A percentile compares a stretch with the other conserved stretches of the same genome.
Conservation (phyloP, 1,140 invertebrate genomes). For the Probaryconus sp. region DNA sequence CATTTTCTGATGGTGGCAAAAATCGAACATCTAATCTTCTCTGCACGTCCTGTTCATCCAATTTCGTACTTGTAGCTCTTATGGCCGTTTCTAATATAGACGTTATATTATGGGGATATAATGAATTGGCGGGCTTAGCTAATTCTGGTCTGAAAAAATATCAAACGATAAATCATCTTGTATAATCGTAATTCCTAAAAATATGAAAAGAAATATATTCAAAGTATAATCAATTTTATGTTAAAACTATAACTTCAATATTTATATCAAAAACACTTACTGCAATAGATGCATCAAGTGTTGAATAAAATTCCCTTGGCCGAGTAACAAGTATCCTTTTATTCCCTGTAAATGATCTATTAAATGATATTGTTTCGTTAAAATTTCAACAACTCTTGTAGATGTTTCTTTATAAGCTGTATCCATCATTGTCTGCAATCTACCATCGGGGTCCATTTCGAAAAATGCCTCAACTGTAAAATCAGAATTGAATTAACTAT, state of each 20-base stretch:
- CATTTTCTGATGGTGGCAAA: slow-evolving; percentile 86
- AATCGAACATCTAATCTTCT: slow-evolving; percentile 91
- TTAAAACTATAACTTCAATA: no score
- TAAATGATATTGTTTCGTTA: slow-evolving; percentile 92
- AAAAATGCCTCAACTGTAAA: slow-evolving; percentile 83
- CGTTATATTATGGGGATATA: slow-evolving; percentile 93
- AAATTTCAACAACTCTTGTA: slow-evolving; percentile 89
- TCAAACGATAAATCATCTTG: not conserved
- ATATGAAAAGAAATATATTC: no score
- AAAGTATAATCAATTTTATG: no score
- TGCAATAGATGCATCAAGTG: slow-evolving; percentile 94
- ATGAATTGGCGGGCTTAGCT: slow-evolving; percentile 89
- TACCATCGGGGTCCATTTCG: slow-evolving; percentile 84
- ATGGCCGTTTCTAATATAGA: slow-evolving; percentile 94
- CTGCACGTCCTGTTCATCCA: slow-evolving; percentile 93
- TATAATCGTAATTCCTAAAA: no score
- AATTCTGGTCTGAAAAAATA: slow-evolving; percentile 86
- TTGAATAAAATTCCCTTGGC: slow-evolving; percentile 97
- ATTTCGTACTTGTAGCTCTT: slow-evolving; percentile 95
- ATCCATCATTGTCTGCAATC: slow-evolving; percentile 88
- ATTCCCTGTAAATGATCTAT: slow-evolving; percentile 94
- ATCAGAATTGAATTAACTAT: no score
- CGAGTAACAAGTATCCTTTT: slow-evolving; percentile 92
- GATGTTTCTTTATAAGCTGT: slow-evolving; percentile 92
- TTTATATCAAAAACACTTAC: slow-evolving; percentile 80